Percentiles rank a stretch among this genome's conserved stretches.
These are phyloP conservation scores for Peromyscus leucopus DNA, from an alignment of 2,113 vertebrate species.

Conservation along the genomic window DNA sequence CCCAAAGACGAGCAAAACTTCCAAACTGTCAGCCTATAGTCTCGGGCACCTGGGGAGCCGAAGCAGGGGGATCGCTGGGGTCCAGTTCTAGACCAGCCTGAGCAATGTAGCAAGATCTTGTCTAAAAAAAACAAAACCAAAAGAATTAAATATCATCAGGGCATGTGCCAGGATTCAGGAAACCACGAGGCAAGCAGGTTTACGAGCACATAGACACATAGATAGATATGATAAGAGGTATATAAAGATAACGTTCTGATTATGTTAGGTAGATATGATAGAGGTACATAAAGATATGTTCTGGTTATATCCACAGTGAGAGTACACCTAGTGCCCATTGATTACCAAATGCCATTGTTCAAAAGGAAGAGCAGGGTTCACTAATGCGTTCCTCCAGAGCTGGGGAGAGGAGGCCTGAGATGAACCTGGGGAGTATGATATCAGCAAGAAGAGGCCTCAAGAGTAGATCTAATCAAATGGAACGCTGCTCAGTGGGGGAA, in stretches of 20 bases:
- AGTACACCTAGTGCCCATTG: not conserved
- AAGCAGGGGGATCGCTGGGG: not conserved
- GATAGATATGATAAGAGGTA: too few species aligned
- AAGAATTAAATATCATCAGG: not conserved
- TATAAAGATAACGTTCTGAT: not conserved
- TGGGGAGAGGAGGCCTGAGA: not conserved
- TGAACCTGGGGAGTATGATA: not conserved
- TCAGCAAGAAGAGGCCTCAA: not conserved
- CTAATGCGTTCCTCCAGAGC: not conserved
- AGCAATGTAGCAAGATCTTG: not conserved
- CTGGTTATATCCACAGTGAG: not conserved
- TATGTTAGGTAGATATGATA: not conserved
- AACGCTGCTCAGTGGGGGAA: not conserved
- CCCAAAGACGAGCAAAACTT: not conserved
- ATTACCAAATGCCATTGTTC: not conserved
- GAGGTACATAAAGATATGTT: not conserved
- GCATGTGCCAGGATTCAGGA: not conserved
- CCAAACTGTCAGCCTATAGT: not conserved
- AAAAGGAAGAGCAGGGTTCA: not conserved
- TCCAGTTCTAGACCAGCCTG: not conserved
- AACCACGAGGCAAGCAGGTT: not conserved
- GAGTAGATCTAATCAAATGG: not conserved
- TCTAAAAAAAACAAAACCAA: not conserved
- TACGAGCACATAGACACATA: not conserved
- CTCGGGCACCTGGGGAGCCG: not conserved